Evolutionary conservation across 2,888 invertebrate species (phyloP).

Genomic region (Lottia gigantea): DNA sequence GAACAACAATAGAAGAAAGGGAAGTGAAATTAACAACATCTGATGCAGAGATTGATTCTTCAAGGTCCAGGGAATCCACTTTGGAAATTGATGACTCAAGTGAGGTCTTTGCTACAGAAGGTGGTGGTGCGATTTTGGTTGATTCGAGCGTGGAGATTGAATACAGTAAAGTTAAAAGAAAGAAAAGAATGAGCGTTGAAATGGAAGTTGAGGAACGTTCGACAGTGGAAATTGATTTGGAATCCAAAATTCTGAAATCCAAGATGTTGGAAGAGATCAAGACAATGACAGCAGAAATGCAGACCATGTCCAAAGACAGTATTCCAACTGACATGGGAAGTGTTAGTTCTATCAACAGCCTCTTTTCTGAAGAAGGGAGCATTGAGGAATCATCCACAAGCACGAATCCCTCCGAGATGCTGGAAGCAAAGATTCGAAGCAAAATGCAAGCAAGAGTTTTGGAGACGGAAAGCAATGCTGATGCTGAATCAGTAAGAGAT

Average conservation of each 20-base stretch:
- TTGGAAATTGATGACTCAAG: neutral
- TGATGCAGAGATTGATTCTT: neutral
- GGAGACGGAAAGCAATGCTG: neutral
- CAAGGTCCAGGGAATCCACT: neutral
- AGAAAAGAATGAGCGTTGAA: constrained; percentile 8
- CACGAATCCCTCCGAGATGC: neutral
- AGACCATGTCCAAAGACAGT: neutral
- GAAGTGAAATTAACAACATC: neutral
- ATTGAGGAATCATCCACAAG: neutral
- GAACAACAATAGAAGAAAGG: neutral
- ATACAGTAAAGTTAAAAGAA: neutral
- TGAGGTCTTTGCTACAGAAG: neutral
- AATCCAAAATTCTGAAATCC: neutral
- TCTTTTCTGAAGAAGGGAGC: neutral
- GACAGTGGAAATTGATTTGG: neutral
- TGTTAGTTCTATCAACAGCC: neutral
- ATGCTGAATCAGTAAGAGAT: neutral
- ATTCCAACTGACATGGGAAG: neutral
- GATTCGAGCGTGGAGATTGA: neutral
- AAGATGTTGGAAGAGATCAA: neutral
- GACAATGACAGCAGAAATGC: neutral
- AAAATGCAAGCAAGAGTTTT: neutral
- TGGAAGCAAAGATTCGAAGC: neutral
- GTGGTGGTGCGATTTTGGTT: neutral
- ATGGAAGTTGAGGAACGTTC: neutral